Evolutionary conservation across 2,888 invertebrate genomes (phyloP).

Genomic region (Erannis defoliaria): DNA sequence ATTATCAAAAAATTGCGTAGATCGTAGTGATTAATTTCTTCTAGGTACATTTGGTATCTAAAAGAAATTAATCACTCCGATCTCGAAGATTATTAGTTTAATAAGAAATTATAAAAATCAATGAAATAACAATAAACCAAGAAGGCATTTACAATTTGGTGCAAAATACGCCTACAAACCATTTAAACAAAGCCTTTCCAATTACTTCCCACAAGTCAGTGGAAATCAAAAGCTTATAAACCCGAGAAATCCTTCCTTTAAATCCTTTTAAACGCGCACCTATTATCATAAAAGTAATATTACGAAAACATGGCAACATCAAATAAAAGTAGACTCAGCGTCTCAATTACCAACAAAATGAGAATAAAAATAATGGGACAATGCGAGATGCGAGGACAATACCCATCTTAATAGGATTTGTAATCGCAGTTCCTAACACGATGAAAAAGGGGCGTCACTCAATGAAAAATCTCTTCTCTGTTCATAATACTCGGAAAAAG

Average conservation of each 20-base stretch:
- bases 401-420: conserved; percentile 73
- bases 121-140: conserved; percentile 5
- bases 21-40: no score
- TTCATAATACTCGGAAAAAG: conserved; percentile 71
- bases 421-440: conserved; percentile 67
- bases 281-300: conserved; percentile 66
- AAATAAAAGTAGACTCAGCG: conserved; percentile 70
- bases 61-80: not conserved
- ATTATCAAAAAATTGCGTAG: no score
- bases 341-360: conserved; percentile 78
- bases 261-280: conserved; percentile 50
- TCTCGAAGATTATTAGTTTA: not conserved
- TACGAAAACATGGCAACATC: conserved; percentile 64
- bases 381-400: conserved; percentile 65
- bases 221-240: conserved; percentile 35
- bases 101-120: not conserved
- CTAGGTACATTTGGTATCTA: no score
- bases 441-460: conserved; percentile 68
- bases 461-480: conserved; percentile 75
- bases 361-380: conserved; percentile 66
- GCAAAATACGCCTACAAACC: conserved; percentile 15
- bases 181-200: conserved; percentile 20
- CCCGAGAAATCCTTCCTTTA: conserved; percentile 45
- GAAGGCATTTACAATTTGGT: not conserved
- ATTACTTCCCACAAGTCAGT: conserved; percentile 30